Evolutionary conservation across 2,113 vertebrate genomes (phyloP).

Genomic region (Epinephelus moara): DNA sequence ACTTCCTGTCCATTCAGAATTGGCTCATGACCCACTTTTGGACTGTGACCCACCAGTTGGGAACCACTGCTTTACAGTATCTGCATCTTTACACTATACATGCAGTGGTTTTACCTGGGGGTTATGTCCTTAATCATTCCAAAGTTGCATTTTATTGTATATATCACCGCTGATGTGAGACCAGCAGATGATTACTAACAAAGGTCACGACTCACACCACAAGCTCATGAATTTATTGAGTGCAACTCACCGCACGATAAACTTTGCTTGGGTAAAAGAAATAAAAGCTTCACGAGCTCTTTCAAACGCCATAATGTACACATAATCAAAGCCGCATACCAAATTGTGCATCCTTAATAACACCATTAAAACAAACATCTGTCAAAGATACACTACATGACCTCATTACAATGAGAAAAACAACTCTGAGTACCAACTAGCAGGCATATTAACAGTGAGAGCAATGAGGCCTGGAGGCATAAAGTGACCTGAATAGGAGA

Average conservation of each 20-base stretch:
- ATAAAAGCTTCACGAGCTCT: neutral
- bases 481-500: slow-evolving; percentile 70
- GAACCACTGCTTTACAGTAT: no score
- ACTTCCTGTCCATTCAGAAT: no score
- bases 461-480: slow-evolving; percentile 63
- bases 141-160: neutral
- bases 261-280: neutral
- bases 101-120: no score
- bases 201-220: neutral
- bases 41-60: no score
- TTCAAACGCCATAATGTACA: neutral
- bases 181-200: neutral
- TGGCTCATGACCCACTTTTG: no score
- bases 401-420: slow-evolving; percentile 49
- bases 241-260: neutral
- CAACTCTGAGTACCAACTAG: slow-evolving; percentile 11
- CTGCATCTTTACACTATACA: no score
- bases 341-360: slow-evolving; percentile 3
- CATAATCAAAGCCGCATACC: neutral
- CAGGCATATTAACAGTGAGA: slow-evolving; percentile 50
- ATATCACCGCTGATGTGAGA: neutral
- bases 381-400: slow-evolving; percentile 43
- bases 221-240: neutral
- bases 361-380: slow-evolving; percentile 38
- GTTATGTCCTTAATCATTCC: no score